Evolutionary conservation across 2,113 vertebrate species (phyloP), one percentile per base, ranked within the genome.

Genomic region (Eubucco bourcierii): DNA sequence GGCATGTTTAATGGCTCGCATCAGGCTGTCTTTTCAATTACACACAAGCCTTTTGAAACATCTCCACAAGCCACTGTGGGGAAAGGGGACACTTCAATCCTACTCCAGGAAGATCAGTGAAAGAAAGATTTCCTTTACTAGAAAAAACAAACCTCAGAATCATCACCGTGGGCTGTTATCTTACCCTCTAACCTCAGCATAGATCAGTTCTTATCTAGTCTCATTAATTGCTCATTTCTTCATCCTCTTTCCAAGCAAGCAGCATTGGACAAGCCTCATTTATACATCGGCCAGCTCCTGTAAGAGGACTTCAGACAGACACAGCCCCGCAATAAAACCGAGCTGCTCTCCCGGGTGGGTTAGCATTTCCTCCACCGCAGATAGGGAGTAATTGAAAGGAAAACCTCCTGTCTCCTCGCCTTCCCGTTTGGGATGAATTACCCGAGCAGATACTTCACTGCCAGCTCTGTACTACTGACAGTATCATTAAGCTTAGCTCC

Each of bases 401-500:
- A 96, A 97, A 92, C 83, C 81, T 83, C 83, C 17, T 29, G 46
- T 95, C 87, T 95, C 83, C 81, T n/a, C 1, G 27, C 89, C 80
- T 90, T 83, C 87, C 79, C 73, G 11, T 84, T 92, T 33, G 73
- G 93, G 93, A 95, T 92, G 67, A 92, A 95, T 93, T 90, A 93
- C 60, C 84, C 55, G 21, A 6, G 55, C 80, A 84, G 82, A 58
- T 39, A 56, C 81, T 53, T 94, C 28, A 41, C 29, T 85, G 87
- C 84, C 90, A 88, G 90, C 46, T 67, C 93, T 70, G 39, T n/a
- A 29, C 78, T 91, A 24, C 88, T 89, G 81, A 94, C 73, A 84
- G 77, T 87, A 39, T 76, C 90, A 71, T 95, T 96, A 93, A 92
- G 77, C 83, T 61, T 47, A 63, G 60, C 37, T 34, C 79, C 87